Evolutionary conservation across 1,140 invertebrate genomes (phyloP), one percentile per base, ranked within the genome.

Genomic region (Zaprionus africanus): DNA sequence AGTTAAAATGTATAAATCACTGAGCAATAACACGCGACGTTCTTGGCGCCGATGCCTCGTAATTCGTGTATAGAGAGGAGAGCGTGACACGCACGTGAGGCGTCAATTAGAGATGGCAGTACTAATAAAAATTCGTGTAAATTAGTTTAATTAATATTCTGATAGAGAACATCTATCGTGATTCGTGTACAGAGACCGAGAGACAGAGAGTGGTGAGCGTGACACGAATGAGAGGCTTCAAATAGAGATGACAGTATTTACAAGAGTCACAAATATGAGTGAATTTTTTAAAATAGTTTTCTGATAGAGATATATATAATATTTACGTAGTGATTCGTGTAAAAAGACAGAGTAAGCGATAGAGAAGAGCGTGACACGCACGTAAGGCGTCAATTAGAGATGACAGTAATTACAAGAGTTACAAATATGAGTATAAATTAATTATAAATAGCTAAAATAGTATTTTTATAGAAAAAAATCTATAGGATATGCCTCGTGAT

Each of bases 1-100:
- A 38, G 73, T 71, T 76, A 54, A 71, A 71, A 71, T 46, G 67
- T 71, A 71, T 71, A 76, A 76, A 71, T 76, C 73, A 64, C 38
- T 70, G 73, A 64, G 60, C 73, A 76, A 70, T 59, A 76, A 76
- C 73, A 76, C 73, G 73, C 67, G 73, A 76, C 46, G 53, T 28
- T 36, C 59, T 63, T 41, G 64, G n/a, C 65, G 26, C 65, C 41
- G 17, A 38, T 38, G 38, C 22, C 19, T 34, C 64, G 71, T 74
- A 64, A 68, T 60, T 74, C 11, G 26, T 22, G 1, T 2, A 22
- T 22, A 17, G 57, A 36, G 70, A 67, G 36, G 61, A 12, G 19
- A 43, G 54, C 61, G 62, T 64, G 63, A 70, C 66, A 51, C 56
- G 66, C 7, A 9, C n/a, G 7, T 7, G 41, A 17, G n/a, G 41